A percentile compares a stretch with the other conserved stretches of the same genome.
Evolutionary conservation across 2,888 invertebrate genomes (phyloP).

Genomic region (Heliconius cydno): DNA sequence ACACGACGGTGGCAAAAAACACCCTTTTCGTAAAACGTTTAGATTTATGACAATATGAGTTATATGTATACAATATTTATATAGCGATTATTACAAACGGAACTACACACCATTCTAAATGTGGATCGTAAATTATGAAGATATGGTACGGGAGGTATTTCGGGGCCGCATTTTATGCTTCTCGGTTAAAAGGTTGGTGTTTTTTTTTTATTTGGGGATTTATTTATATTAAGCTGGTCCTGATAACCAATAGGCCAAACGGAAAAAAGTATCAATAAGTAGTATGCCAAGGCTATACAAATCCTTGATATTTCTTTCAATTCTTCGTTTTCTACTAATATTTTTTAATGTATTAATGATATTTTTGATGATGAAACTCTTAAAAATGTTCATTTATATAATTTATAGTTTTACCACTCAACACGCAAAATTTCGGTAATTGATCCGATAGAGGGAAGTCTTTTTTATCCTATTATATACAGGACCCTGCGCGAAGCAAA

Average conservation of each 20-base stretch:
- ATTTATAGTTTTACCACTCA: no score
- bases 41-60: background rate
- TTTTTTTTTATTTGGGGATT: background rate
- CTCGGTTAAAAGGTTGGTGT: background rate
- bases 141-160: constrained; percentile 16
- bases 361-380: no score
- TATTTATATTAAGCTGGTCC: background rate
- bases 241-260: no score
- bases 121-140: constrained; percentile 24
- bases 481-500: no score
- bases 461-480: background rate
- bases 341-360: no score
- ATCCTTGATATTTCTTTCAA: background rate
- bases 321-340: background rate
- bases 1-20: background rate
- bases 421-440: no score
- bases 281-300: background rate
- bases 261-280: no score
- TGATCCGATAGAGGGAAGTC: background rate
- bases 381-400: no score
- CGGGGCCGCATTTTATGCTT: constrained; percentile 9
- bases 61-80: constrained; percentile 13
- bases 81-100: constrained; percentile 18
- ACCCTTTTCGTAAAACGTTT: background rate
- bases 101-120: constrained; percentile 21